A percentile compares a stretch with the other conserved stretches of the same genome.
Conservation (phyloP, 1,140 invertebrate genomes). For the Coenobita brevimanus region DNA sequence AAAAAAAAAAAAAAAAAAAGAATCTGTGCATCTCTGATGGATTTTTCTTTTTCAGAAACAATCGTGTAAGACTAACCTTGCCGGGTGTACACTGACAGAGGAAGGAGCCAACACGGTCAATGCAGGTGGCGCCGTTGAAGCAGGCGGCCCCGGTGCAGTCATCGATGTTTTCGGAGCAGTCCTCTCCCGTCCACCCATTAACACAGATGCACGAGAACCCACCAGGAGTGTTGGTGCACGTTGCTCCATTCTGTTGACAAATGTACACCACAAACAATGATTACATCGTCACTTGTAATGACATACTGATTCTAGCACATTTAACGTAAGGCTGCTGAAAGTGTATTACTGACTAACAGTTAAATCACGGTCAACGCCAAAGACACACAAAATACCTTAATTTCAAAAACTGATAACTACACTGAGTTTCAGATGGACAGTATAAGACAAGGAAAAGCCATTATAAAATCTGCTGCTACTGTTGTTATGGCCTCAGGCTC, state of each 20-base stretch:
- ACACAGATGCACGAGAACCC: constrained; percentile 97
- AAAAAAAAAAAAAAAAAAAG: neutral
- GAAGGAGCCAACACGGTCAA: constrained; percentile 92
- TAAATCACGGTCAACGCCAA: no score
- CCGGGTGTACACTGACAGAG: constrained; percentile 95
- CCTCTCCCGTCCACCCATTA: constrained; percentile 93
- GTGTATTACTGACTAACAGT: no score
- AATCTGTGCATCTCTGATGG: neutral
- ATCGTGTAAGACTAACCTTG: constrained; percentile 83
- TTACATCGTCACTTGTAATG: no score
- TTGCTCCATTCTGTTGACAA: constrained; percentile 89
- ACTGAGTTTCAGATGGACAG: no score
- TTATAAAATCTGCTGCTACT: neutral
- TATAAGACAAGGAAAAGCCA: neutral
- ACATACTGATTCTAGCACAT: no score
- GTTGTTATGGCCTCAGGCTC: no score
- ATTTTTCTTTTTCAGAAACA: neutral
- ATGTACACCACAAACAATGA: neutral
- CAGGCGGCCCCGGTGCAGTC: constrained; percentile 94
- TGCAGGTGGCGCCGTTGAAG: constrained; percentile 97
- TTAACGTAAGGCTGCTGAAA: no score
- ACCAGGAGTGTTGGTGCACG: constrained; percentile 92
- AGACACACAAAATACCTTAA: no score
- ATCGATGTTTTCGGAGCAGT: constrained; percentile 94
- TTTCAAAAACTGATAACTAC: no score